Evolutionary conservation across 2,797 vertebrate genomes (phyloP), one percentile per base, ranked within the genome.

Genomic region (Luscinia luscinia): DNA sequence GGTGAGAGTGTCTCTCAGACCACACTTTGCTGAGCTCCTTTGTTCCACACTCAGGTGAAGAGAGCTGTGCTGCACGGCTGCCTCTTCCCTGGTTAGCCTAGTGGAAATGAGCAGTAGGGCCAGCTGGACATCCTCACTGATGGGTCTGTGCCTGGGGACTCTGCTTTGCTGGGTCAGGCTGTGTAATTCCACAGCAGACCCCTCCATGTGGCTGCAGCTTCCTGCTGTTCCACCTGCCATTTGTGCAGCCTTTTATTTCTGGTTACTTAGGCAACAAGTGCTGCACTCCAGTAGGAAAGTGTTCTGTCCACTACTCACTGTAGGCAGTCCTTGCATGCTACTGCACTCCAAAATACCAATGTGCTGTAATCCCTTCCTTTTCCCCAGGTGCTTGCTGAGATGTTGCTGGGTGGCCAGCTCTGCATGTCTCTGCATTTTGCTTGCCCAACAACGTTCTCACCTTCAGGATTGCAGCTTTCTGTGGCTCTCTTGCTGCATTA

Each of bases 331-430:
- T 3, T n/a, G 30, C 12, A 8, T 49, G 27, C 32, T 54, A 2
- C 43, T 18, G 52, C 57, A 17, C 30, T 36, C 18, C 15, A 9
- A 70, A 84, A 55, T 16, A 12, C 12, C 32, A 1, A 0, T 2
- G 16, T 36, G 16, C 55, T 45, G 11, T 27, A 41, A 40, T 38
- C 28, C 4, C 8, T 18, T 80, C 10, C 12, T 48, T 76, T 61
- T 6, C 3, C 46, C 15, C 24, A 13, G 18, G 15, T 46, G 30
- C 2, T 81, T 12, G 14, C 32, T 61, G 59, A 20, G 30, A 7
- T 14, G 23, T 11, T 74, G 14, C 57, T 74, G 26, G 36, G 13
- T 27, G 32, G 22, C 15, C 15, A 84, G 18, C 38, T 76, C 77
- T 68, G 13, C n/a, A 27, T 1, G 3, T 45, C 55, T 82, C 58